Conservation (phyloP, 2,797 vertebrate species). For the Acanthurus leucopareius region DNA sequence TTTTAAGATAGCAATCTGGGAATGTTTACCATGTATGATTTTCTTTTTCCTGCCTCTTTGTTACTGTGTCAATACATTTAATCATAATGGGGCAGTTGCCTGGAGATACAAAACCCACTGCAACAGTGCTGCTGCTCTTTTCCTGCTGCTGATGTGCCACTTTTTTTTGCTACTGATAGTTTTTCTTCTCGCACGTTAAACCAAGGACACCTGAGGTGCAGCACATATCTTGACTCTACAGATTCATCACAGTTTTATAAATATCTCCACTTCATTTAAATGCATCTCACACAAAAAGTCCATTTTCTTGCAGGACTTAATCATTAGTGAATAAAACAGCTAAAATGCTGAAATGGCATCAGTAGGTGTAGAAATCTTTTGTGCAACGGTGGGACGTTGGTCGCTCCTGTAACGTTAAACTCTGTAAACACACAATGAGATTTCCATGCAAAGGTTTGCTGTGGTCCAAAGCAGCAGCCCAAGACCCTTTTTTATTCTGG, state of each 20-base stretch:
- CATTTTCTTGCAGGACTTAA: background rate
- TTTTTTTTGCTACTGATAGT: background rate
- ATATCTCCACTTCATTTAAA: background rate
- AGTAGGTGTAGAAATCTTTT: background rate
- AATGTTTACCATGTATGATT: constrained; percentile 77
- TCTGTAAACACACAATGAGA: constrained; percentile 35
- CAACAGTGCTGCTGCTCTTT: constrained; percentile 44
- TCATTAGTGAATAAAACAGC: background rate
- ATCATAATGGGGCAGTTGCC: constrained; percentile 74
- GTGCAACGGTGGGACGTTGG: constrained; percentile 4
- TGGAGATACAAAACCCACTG: constrained; percentile 64
- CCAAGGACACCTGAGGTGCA: background rate
- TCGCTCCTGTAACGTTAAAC: constrained; percentile 19
- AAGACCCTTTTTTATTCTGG: constrained; percentile 54
- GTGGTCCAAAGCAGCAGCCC: constrained; percentile 46
- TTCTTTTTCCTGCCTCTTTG: constrained; percentile 67
- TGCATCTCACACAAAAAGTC: background rate
- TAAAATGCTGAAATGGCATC: background rate
- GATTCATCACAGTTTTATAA: background rate
- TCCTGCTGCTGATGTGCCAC: background rate
- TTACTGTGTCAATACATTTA: constrained; percentile 74
- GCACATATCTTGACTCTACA: background rate
- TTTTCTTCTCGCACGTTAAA: background rate
- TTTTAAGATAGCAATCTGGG: constrained; percentile 76
- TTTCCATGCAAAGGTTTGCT: constrained; percentile 49